Conservation (phyloP, 2,888 invertebrate species). For the Lapara coniferarum region DNA sequence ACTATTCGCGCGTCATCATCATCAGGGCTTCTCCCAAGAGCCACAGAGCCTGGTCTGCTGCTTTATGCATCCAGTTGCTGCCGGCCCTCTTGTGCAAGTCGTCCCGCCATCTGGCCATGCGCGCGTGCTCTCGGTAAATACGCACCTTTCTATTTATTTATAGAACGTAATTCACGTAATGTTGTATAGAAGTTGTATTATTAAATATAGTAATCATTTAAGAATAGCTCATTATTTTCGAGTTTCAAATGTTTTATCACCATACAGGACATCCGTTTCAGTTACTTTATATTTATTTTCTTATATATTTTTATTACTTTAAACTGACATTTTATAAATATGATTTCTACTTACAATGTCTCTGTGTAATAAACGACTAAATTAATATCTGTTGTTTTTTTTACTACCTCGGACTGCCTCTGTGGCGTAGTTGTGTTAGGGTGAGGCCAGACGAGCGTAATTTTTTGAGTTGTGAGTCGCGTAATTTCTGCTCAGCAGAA, state of each 20-base stretch:
- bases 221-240: not conserved
- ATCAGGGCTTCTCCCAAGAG: no score
- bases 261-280: not conserved
- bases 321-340: not conserved
- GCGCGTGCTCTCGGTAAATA: not conserved
- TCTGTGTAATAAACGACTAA: not conserved
- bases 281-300: not conserved
- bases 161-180: not conserved
- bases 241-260: not conserved
- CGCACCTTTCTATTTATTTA: not conserved
- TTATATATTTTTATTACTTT: not conserved
- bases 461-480: no score
- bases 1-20: not conserved
- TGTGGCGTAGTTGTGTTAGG: no score
- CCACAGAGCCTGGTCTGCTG: no score
- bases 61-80: no score
- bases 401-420: no score
- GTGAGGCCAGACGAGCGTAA: no score
- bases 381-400: not conserved
- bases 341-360: not conserved
- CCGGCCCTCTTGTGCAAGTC: no score
- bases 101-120: no score
- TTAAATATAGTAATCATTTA: not conserved
- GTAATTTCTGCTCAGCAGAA: no score
- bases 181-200: slow-evolving; percentile 16